Evolutionary conservation across 92 coral and sea anemone genomes (phyloP), one percentile per base, ranked within the genome.

Genomic region (Heteractis magnifica): DNA sequence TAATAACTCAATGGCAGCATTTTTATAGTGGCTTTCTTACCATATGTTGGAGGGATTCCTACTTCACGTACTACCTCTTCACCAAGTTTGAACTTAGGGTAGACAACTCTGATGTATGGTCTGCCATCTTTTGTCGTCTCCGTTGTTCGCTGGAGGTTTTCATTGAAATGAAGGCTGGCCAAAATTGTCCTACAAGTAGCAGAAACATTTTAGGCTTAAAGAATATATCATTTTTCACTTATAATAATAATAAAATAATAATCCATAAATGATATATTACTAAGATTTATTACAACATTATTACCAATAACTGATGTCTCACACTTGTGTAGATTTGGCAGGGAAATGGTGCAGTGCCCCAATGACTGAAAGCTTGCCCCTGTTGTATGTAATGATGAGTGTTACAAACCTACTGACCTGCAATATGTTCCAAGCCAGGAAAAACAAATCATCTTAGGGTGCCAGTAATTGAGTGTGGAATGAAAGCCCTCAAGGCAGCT

Each of bases 31-130:
- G 34, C 49, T 73, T 73, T 1, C 78, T 75, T 19, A 78, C 81
- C 52, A 78, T 78, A 78, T 78, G 81, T 78, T 56, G 71, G 81
- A 4, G 10, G 11, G 9, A 56, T 52, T 4, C 51, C 71, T 8
- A 78, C 51, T 16, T 20, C 62, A 9, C 52, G 71, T 6, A 78
- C 82, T 20, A 78, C 82, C 26, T 78, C 82, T 58, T 89, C 90
- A 14, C 90, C 90, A 51, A 79, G 52, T 80, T 87, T 90, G 88
- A 71, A 90, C 52, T 90, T 86, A 0, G 92, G 92, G 75, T 78
- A 90, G 20, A 87, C 79, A 23, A 90, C 87, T 19, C 23, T 62
- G 72, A 64, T 19, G 81, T 79, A 86, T 15, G 68, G 79, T 72
- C 70, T 90, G 50, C 90, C 88, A 52, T 90, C 90, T 75, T 90